Conservation (phyloP, 2,888 invertebrate genomes). For the Anorthoa munda region DNA sequence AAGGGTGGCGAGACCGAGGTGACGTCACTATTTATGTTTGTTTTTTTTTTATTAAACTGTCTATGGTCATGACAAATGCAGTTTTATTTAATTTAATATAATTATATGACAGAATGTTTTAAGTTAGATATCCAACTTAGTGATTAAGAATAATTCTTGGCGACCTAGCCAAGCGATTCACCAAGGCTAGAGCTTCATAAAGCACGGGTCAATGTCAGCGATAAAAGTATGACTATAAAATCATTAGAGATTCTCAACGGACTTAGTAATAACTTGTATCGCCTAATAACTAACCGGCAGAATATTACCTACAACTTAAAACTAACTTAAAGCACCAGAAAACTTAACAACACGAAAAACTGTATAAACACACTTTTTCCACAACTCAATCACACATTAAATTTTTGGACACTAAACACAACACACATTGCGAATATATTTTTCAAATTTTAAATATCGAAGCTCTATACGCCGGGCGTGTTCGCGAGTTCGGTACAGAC, state of each 20-base stretch:
- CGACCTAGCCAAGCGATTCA: constrained; percentile 31
- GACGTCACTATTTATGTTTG: constrained; percentile 23
- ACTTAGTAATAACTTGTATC: constrained; percentile 20
- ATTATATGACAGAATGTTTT: too few species aligned
- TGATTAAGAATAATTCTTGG: constrained; percentile 27
- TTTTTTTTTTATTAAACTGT: neutral
- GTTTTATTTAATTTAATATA: neutral
- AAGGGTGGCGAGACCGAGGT: constrained; percentile 48
- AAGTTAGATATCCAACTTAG: constrained; percentile 23
- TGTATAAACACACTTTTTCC: constrained; percentile 17
- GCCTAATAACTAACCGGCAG: constrained; percentile 3
- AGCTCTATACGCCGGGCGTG: constrained; percentile 63
- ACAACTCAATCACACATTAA: constrained; percentile 19
- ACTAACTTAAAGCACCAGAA: constrained; percentile 35
- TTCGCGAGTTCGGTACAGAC: constrained; percentile 80
- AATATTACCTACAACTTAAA: neutral
- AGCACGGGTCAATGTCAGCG: constrained; percentile 48
- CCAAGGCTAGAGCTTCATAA: constrained; percentile 49
- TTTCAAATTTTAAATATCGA: constrained; percentile 49
- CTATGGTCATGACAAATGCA: neutral
- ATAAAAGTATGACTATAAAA: constrained; percentile 37
- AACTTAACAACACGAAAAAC: constrained; percentile 44
- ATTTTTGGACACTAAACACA: constrained; percentile 29
- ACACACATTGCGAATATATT: constrained; percentile 31
- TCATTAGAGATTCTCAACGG: constrained; percentile 20